These are phyloP conservation scores for Andrena bicolor DNA, from an alignment of 2,888 invertebrate species.

Conservation along the genomic window DNA sequence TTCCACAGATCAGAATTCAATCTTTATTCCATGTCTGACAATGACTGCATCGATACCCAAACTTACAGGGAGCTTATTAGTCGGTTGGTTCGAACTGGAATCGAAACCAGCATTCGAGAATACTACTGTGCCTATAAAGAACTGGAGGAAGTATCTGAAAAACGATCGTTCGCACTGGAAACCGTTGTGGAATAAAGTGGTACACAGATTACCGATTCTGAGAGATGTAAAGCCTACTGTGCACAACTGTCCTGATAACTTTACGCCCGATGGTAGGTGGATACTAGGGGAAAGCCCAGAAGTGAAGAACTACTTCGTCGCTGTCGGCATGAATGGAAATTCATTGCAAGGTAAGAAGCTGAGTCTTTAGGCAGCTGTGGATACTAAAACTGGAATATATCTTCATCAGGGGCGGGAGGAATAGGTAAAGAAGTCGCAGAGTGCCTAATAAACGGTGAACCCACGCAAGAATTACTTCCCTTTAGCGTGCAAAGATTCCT, in stretches of 20 bases:
- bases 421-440: slow-evolving; percentile 90
- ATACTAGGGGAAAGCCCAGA: slow-evolving; percentile 90
- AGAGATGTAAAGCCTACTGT: slow-evolving; percentile 86
- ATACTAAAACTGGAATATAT: slow-evolving; percentile 4
- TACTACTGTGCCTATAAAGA: slow-evolving; percentile 82
- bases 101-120: slow-evolving; percentile 88
- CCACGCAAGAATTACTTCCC: slow-evolving; percentile 87
- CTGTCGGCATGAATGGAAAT: slow-evolving; percentile 90
- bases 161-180: slow-evolving; percentile 88
- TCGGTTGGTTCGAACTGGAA: slow-evolving; percentile 89
- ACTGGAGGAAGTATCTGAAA: slow-evolving; percentile 86
- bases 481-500: slow-evolving; percentile 89
- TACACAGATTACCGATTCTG: slow-evolving; percentile 87
- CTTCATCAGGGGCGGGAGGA: slow-evolving; percentile 87
- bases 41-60: slow-evolving; percentile 13
- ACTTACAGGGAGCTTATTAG: slow-evolving; percentile 86
- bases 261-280: slow-evolving; percentile 90
- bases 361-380: background rate
- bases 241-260: slow-evolving; percentile 89
- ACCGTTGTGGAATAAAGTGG: slow-evolving; percentile 86
- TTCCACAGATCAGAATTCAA: slow-evolving; percentile 12
- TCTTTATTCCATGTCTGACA: background rate
- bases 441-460: slow-evolving; percentile 89
- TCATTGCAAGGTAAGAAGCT: slow-evolving; percentile 86
- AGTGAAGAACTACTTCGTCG: slow-evolving; percentile 90